Base-by-base conservation (phyloP, 2,113 vertebrate species). In the Otus sunia region DNA sequence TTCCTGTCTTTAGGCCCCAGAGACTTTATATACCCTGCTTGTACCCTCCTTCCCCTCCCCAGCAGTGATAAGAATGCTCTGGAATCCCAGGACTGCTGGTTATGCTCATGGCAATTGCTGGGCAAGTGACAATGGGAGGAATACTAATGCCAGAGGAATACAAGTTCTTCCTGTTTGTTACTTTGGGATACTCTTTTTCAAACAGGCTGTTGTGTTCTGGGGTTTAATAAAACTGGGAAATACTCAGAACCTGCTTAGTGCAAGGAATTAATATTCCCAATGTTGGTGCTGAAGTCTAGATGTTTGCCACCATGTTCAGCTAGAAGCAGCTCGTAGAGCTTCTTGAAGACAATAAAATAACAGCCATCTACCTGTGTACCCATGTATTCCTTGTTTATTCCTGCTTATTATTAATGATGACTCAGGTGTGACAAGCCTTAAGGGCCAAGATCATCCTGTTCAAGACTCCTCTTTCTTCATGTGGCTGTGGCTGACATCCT, bases 141-240 rank as follows among this genome's bases (percentile, higher is more conserved):
- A 58, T 3, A 86, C 60, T 90, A 96, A 94, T 71, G 63, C 63
- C 55, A 67, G 86, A 74, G 86, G 79, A 95, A 88, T 88, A 95
- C 75, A 74, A 63, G 78, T 88, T 96, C 72, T 92, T 93, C 94
- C 92, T 81, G 90, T 84, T 93, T 84, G 26, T 71, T 74, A 78
- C 30, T 67, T 82, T 12, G 15, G 53, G 52, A 69, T 63, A n/a
- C 23, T 87, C 52, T n/a, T 89, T 82, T 79, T 58, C 47, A 55
- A 95, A 25, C 11, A 45, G 12, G 25, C 9, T 26, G 45, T 77
- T 47, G 56, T 75, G 23, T 58, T 96, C 36, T 53, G 18, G 22
- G 16, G 7, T 52, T 80, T 77, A 39, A 67, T 56, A 55, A 39
- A 86, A 83, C 30, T 55, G 55, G 45, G 55, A 79, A 87, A 32